A percentile compares a stretch with the other conserved stretches of the same genome.
Evolutionary conservation across 2,113 vertebrate genomes (phyloP).

Genomic region (Gymnobelideus leadbeateri): DNA sequence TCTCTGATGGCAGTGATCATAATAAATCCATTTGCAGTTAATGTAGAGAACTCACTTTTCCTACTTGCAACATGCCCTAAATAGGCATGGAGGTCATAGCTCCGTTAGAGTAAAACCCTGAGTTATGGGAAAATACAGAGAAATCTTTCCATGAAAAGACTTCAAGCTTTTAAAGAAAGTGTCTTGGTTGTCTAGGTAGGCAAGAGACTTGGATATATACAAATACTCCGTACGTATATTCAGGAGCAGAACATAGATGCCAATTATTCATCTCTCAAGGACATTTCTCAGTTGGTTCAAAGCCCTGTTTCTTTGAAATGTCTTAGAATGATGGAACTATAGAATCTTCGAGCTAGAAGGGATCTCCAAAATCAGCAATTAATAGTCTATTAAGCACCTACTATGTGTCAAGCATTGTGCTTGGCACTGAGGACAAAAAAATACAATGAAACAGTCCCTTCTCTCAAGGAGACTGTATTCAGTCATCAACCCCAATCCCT

Average conservation of each 20-base stretch:
- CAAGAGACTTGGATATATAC: not conserved
- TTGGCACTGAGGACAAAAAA: not conserved
- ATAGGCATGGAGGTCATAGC: not conserved
- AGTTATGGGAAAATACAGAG: not conserved
- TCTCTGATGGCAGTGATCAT: not conserved
- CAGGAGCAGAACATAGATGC: not conserved
- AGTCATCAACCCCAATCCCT: not conserved
- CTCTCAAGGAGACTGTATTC: not conserved
- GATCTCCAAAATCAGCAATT: not conserved
- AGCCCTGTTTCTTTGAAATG: slow-evolving; percentile 6
- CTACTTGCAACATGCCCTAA: not conserved
- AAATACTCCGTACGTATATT: not conserved
- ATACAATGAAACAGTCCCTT: not conserved
- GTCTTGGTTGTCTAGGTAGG: not conserved
- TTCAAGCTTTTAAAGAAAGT: not conserved
- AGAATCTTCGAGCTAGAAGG: not conserved
- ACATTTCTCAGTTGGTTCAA: slow-evolving; percentile 24
- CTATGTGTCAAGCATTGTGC: not conserved
- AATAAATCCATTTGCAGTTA: slow-evolving; percentile 54
- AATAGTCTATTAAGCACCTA: not conserved
- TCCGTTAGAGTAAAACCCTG: not conserved
- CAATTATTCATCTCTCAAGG: slow-evolving; percentile 30
- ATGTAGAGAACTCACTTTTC: not conserved
- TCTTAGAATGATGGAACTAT: slow-evolving; percentile 3
- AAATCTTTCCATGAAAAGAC: slow-evolving; percentile 22